Evolutionary conservation across 2,888 invertebrate genomes (phyloP), one percentile per base, ranked within the genome.

Genomic region (Mesochorus sp.): DNA sequence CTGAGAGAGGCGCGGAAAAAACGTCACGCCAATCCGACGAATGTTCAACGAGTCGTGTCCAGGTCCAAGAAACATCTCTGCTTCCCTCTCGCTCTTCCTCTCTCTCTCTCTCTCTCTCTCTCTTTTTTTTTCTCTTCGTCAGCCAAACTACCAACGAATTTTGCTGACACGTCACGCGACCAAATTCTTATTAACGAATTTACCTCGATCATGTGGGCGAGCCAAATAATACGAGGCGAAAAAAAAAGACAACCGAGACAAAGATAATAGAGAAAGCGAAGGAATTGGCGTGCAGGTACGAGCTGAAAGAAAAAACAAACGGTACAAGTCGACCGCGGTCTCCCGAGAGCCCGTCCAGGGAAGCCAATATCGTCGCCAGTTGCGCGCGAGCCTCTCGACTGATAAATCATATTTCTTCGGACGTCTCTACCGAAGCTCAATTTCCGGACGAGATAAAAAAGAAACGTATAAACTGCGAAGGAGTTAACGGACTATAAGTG

Each of bases 41-140:
- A 62, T 47, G 64, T 44, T 34, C n/a, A 19, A 24, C 47, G 49
- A 68, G 64, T 71, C 75, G 28, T 12, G 55, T 31, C 26, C 66
- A 74, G 57, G 42, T 44, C 28, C 61, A 49, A 39, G 61, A 49
- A 79, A 66, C 66, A 79, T 79, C 77, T 62, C 51, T 24, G n/a
- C n/a, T n/a, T n/a, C n/a, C n/a, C n/a, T n/a, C n/a, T n/a, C n/a
- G n/a, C n/a, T n/a, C n/a, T n/a, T n/a, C n/a, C n/a, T n/a, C n/a
- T n/a, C n/a, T n/a, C n/a, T n/a, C n/a, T n/a, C n/a, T n/a, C n/a
- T n/a, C n/a, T n/a, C n/a, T n/a, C n/a, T n/a, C n/a, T n/a, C n/a
- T n/a, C n/a, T n/a, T n/a, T n/a, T n/a, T n/a, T n/a, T n/a, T n/a
- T n/a, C n/a, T n/a, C n/a, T n/a, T n/a, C n/a, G n/a, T n/a, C n/a